phyloP scores from a whole-genome alignment of 2,888 invertebrate genomes.

The Xylota segnis region DNA sequence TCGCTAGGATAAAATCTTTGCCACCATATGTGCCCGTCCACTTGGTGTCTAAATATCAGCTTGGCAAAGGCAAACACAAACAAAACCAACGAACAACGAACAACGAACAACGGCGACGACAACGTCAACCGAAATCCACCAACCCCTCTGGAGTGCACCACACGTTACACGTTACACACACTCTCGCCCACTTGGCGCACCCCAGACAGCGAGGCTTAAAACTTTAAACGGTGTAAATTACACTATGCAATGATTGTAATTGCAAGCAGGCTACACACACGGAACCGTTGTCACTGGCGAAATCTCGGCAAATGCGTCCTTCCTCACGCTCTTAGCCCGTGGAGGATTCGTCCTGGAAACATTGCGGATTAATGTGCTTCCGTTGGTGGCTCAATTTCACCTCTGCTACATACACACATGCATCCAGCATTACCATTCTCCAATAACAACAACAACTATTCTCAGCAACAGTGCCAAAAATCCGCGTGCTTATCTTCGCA shows the following conservation, averaged over 20 bases:
- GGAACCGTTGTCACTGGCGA: constrained; percentile 15
- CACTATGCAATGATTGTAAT: constrained; percentile 73
- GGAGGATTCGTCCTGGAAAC: constrained; percentile 48
- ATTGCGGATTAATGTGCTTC: constrained; percentile 72
- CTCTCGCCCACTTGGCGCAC: constrained; percentile 27
- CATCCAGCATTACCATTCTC: constrained; percentile 16
- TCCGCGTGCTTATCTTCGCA: constrained; percentile 71
- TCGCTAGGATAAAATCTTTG: constrained; percentile 43
- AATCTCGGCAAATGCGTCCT: constrained; percentile 49
- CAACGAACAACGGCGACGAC: constrained; percentile 44
- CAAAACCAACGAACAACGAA: too few species aligned
- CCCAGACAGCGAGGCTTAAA: constrained; percentile 71
- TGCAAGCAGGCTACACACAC: constrained; percentile 59
- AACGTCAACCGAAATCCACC: constrained; percentile 43
- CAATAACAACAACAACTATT: constrained; percentile 36
- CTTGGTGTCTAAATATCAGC: constrained; percentile 72
- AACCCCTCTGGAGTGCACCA: constrained; percentile 4
- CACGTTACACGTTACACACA: constrained; percentile 12
- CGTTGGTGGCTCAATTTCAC: constrained; percentile 72
- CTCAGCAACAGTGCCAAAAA: constrained; percentile 64
- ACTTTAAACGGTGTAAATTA: constrained; percentile 76
- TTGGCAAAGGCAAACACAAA: constrained; percentile 65
- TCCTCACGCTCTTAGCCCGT: constrained; percentile 7
- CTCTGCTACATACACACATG: neutral
- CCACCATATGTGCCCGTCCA: constrained; percentile 63